Conservation (phyloP, 2,113 vertebrate genomes). For the Grantiella picta region DNA sequence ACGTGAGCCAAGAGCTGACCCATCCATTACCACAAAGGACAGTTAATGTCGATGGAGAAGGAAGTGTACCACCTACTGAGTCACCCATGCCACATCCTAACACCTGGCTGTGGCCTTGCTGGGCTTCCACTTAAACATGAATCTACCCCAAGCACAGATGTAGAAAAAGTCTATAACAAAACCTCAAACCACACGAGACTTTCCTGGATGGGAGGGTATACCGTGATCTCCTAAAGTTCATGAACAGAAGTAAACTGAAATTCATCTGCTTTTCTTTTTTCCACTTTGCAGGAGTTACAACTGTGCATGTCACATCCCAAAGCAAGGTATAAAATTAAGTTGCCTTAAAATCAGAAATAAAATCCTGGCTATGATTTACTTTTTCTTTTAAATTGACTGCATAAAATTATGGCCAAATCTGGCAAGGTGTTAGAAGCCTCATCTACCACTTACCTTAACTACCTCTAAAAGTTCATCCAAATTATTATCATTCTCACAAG, state of each 20-base stretch:
- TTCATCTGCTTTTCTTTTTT: not conserved
- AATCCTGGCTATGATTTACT: not conserved
- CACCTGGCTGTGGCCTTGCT: constrained; percentile 33
- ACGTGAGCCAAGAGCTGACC: constrained; percentile 9
- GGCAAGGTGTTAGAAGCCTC: not conserved
- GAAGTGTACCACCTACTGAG: constrained; percentile 58
- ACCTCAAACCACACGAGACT: not conserved
- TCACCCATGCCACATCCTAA: constrained; percentile 57
- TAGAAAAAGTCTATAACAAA: not conserved
- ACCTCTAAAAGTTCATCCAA: not conserved
- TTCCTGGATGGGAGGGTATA: not conserved
- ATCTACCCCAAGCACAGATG: not conserved
- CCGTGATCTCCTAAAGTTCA: not conserved
- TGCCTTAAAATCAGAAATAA: not conserved
- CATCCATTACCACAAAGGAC: constrained; percentile 34
- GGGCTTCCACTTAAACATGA: not conserved
- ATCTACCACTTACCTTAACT: not conserved
- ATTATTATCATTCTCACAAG: not conserved
- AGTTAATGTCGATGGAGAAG: not conserved
- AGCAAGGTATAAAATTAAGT: not conserved
- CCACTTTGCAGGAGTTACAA: not conserved
- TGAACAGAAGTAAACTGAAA: not conserved
- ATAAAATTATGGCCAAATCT: not conserved
- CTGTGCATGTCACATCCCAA: not conserved
- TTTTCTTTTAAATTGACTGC: not conserved